These are phyloP conservation scores for Napeogenes sylphis DNA, from an alignment of 2,888 invertebrate genomes.

Conservation along the genomic window DNA sequence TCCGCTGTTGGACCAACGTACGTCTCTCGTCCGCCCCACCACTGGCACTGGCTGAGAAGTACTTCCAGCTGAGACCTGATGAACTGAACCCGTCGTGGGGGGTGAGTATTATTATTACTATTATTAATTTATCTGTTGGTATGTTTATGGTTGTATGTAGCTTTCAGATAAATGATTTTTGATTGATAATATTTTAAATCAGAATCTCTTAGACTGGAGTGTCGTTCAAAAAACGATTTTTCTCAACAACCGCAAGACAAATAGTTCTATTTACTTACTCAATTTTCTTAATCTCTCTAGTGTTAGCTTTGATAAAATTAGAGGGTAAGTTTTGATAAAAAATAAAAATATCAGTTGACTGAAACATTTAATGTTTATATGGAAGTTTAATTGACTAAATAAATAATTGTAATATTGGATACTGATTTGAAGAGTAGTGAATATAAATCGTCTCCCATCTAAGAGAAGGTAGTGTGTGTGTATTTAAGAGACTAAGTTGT, in stretches of 20 bases:
- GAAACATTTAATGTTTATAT: too few species aligned
- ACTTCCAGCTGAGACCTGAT: slow-evolving; percentile 96
- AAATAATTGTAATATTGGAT: too few species aligned
- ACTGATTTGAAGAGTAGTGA: too few species aligned
- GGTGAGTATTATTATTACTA: slow-evolving; percentile 73
- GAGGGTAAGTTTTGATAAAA: neutral
- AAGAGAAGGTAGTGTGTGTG: too few species aligned
- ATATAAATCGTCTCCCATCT: too few species aligned
- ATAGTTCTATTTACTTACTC: neutral
- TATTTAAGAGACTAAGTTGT: too few species aligned
- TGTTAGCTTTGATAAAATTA: neutral
- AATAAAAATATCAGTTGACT: too few species aligned
- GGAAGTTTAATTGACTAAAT: too few species aligned
- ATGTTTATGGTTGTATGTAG: too few species aligned
- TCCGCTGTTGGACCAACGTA: slow-evolving; percentile 98
- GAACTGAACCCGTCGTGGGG: slow-evolving; percentile 98
- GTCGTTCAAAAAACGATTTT: neutral
- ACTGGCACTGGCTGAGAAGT: slow-evolving; percentile 91
- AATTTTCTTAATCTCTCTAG: neutral
- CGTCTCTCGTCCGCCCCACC: slow-evolving; percentile 93
- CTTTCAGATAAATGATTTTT: too few species aligned
- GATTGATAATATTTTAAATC: neutral
- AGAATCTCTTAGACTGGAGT: neutral
- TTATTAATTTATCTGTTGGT: too few species aligned
- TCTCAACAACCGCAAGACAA: neutral